These are phyloP conservation scores for Huso huso DNA, from an alignment of 2,797 vertebrate genomes.

Conservation along the genomic window DNA sequence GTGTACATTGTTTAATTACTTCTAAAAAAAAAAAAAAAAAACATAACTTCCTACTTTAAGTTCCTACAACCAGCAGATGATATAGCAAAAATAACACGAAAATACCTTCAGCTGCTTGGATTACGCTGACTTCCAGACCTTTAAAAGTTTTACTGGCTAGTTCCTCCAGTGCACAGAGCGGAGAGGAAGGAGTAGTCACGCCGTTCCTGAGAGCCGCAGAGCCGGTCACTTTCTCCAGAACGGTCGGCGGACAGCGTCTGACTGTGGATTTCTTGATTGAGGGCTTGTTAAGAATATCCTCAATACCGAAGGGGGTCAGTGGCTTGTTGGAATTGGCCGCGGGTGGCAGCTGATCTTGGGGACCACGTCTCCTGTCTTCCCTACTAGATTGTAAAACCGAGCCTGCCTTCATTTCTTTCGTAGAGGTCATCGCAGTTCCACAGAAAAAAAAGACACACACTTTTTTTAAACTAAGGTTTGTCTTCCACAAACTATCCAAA, in stretches of 20 bases:
- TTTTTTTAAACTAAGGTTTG: no score
- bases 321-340: slow-evolving; percentile 80
- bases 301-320: slow-evolving; percentile 81
- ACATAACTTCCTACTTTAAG: no score
- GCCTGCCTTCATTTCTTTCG: slow-evolving; percentile 72
- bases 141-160: slow-evolving; percentile 85
- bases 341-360: slow-evolving; percentile 66
- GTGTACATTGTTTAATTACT: no score
- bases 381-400: slow-evolving; percentile 61
- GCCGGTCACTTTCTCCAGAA: slow-evolving; percentile 57
- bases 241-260: slow-evolving; percentile 54
- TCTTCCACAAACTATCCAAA: slow-evolving; percentile 6
- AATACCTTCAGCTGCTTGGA: slow-evolving; percentile 79
- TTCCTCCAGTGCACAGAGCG: slow-evolving; percentile 86
- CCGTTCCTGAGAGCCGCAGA: slow-evolving; percentile 55
- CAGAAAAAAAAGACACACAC: no score
- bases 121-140: slow-evolving; percentile 72
- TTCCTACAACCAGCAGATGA: no score
- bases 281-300: slow-evolving; percentile 82
- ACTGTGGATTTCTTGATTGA: slow-evolving; percentile 62
- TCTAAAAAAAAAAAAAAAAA: no score
- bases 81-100: background rate
- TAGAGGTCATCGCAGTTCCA: slow-evolving; percentile 71
- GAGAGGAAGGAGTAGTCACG: slow-evolving; percentile 68
- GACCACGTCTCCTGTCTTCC: slow-evolving; percentile 63